These are phyloP conservation scores for Myrmophylax atrothorax DNA, from an alignment of 2,113 vertebrate species.

Conservation along the genomic window DNA sequence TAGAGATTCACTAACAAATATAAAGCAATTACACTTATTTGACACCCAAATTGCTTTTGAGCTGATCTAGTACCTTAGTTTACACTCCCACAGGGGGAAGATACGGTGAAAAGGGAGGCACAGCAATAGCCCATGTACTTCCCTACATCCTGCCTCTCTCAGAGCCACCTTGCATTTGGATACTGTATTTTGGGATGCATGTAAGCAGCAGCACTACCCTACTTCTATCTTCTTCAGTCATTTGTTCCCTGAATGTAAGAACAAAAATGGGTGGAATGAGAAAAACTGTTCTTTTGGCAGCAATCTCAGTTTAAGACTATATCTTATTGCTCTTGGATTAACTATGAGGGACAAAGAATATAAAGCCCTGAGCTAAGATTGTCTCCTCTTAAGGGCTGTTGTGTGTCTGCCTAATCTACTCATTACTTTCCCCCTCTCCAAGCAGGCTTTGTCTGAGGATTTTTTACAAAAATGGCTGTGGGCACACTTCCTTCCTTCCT, in stretches of 20 bases:
- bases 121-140: background rate
- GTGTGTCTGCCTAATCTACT: background rate
- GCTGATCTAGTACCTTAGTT: background rate
- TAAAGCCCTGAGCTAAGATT: background rate
- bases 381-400: background rate
- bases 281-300: background rate
- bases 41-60: background rate
- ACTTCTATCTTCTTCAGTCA: background rate
- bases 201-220: background rate
- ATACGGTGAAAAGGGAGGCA: background rate
- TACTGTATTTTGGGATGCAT: background rate
- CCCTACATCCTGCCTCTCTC: background rate
- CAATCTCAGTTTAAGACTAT: background rate
- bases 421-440: background rate
- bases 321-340: background rate
- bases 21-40: background rate
- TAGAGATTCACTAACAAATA: background rate
- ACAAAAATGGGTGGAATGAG: background rate
- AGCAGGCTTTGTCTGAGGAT: background rate
- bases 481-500: conserved; percentile 29
- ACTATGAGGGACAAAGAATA: background rate
- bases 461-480: background rate
- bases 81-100: background rate
- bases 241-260: background rate
- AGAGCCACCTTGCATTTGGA: background rate